Base-by-base conservation (phyloP, 2,797 vertebrate species). In the Semaprochilodus insignis region DNA sequence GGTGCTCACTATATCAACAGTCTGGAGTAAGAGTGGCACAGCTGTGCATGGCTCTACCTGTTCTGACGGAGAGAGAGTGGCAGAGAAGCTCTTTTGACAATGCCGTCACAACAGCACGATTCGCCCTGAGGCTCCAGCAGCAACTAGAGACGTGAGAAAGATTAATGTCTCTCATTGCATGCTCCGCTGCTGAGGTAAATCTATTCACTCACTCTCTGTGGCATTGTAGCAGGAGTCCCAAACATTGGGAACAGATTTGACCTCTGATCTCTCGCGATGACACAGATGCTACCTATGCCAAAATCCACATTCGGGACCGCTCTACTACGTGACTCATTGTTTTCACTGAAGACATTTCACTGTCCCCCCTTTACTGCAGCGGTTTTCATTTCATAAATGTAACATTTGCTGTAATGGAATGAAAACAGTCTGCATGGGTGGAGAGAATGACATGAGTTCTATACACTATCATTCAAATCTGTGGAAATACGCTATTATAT, bases 261-360 rank as follows among this genome's bases (percentile, higher is more conserved):
- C 91, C 87, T 86, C 78, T 87, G 86, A 91, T 90, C 90, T 90
- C 83, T 82, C n/a, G 73, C 75, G 23, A 40, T 82, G 86, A 89
- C 67, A 74, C 59, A 81, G 66, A 51, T 70, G 82, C 48, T 36
- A 52, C 55, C 4, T 31, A 59, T 81, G 90, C 90, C 88, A 92
- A 90, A 73, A 87, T 86, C 85, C 75, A 88, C 87, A 88, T 86
- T 80, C 80, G 74, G 85, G 81, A 73, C 73, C 76, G 85, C 31
- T 27, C 72, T 86, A 81, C 88, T 75, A 81, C 73, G 88, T 88
- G 88, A 91, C 69, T 92, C 87, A 90, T 31, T 81, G 88, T 83
- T 92, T 93, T 90, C 87, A 83, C 86, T 86, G 75, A 74, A 83
- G 74, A 86, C 87, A 89, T 91, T 89, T 89, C 84, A 85, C 88